Evolutionary conservation across 2,888 invertebrate species (phyloP).

Genomic region (Lordiphosa fenestrarum): DNA sequence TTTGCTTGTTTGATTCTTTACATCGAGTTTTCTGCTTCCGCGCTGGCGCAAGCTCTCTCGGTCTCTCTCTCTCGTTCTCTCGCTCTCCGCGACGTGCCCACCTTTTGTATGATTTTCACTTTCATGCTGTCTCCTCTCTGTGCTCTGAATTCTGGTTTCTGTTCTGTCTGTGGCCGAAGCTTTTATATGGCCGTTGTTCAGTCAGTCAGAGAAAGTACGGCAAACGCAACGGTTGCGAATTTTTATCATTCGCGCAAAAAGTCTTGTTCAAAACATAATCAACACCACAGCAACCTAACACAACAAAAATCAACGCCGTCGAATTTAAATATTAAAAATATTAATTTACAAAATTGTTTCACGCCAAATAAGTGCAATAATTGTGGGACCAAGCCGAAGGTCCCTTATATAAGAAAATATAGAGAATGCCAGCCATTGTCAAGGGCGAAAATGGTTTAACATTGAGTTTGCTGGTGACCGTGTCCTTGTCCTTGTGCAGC

Average conservation of each 20-base stretch:
- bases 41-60: slow-evolving; percentile 15
- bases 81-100: slow-evolving; percentile 20
- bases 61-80: slow-evolving; percentile 25
- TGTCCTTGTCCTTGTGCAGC: slow-evolving; percentile 73
- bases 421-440: slow-evolving; percentile 27
- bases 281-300: slow-evolving; percentile 6
- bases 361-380: slow-evolving; percentile 29
- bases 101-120: slow-evolving; percentile 14
- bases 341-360: slow-evolving; percentile 18
- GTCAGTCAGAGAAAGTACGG: slow-evolving; percentile 80
- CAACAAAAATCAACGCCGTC: background rate
- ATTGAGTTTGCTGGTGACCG: slow-evolving; percentile 45
- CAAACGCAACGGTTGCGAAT: slow-evolving; percentile 76
- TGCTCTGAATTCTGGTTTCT: slow-evolving; percentile 15
- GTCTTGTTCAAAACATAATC: slow-evolving; percentile 14
- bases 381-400: slow-evolving; percentile 26
- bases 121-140: slow-evolving; percentile 15
- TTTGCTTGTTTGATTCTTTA: slow-evolving; percentile 68
- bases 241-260: slow-evolving; percentile 37
- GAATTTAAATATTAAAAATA: slow-evolving; percentile 3
- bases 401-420: slow-evolving; percentile 28
- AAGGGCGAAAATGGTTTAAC: slow-evolving; percentile 36
- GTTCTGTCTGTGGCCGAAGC: slow-evolving; percentile 31
- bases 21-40: slow-evolving; percentile 28
- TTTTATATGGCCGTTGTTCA: slow-evolving; percentile 44